Base-by-base conservation (phyloP, 1,140 invertebrate genomes). In the Zaprionus nigranus region DNA sequence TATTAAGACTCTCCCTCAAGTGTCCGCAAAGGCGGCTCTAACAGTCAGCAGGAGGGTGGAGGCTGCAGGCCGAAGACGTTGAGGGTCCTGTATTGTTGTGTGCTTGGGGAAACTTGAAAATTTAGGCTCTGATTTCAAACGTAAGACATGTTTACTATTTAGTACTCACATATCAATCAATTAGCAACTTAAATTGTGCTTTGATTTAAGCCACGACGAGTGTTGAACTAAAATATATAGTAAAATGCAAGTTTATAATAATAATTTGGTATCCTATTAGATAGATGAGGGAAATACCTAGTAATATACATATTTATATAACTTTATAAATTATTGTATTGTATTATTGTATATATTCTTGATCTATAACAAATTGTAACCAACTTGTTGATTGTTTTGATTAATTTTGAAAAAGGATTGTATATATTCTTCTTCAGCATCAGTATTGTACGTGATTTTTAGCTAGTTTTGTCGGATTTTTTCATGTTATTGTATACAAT, bases 1-100 rank as follows among this genome's bases (percentile, higher is more conserved):
- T 57, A 75, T 75, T 75, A 69, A 69, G 49, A 40, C 24, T 58
- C 34, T n/a, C 34, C 34, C 28, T 46, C 26, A 56, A 56, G 26
- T 28, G 53, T 26, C 26, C 46, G 20, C 40, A 51, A 24, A 51
- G 46, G 20, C 46, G 20, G 46, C 11, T 13, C 20, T 51, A 12
- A 12, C 20, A 22, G 46, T 40, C 38, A 5, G 9, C 11, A 11
- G 11, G 9, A 24, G 7, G 13, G 38, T 40, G 12, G 46, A 24
- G 20, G 9, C 3, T 2, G 46, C 2, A 51, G 9, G 20, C 3
- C 5, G 12, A 20, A 2, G 17, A 20, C 30, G 30, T 11, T 34
- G 15, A 20, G 43, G 7, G 17, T 22, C 3, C 6, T 20, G 43
- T 49, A 4, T 17, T 49, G 7, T 49, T 49, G n/a, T 22, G 17